A percentile compares a stretch with the other conserved stretches of the same genome.
Evolutionary conservation across 2,797 vertebrate genomes (phyloP).

Genomic region (Knipowitschia caucasica): DNA sequence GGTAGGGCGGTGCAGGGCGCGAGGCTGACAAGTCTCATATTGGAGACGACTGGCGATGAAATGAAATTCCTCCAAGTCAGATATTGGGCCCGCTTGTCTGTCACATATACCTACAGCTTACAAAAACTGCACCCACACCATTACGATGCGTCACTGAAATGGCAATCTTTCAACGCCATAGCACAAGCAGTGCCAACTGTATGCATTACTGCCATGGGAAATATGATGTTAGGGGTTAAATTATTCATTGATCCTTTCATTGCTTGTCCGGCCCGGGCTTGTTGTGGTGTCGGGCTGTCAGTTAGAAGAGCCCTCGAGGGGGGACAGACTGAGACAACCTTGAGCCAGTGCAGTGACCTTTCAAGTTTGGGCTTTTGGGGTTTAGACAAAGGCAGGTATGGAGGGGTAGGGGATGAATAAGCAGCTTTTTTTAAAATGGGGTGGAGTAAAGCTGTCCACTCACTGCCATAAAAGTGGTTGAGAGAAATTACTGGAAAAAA

Average conservation of each 20-base stretch:
- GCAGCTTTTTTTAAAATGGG: constrained; percentile 10
- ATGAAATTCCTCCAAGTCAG: constrained; percentile 66
- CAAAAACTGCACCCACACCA: constrained; percentile 62
- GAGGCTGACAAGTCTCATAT: constrained; percentile 67
- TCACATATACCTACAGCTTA: constrained; percentile 60
- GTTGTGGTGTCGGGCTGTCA: constrained; percentile 46
- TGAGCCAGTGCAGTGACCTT: constrained; percentile 60
- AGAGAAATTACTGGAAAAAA: no score
- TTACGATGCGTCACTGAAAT: constrained; percentile 46
- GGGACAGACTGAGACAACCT: constrained; percentile 45
- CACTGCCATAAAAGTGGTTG: background rate
- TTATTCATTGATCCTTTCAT: constrained; percentile 70
- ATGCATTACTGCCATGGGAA: constrained; percentile 56
- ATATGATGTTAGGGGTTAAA: constrained; percentile 68
- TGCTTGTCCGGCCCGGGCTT: constrained; percentile 41
- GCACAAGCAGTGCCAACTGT: constrained; percentile 26
- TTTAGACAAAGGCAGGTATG: constrained; percentile 44
- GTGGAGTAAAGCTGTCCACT: background rate
- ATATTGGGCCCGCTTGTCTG: constrained; percentile 56
- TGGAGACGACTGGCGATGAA: constrained; percentile 53
- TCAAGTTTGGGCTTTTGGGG: constrained; percentile 48
- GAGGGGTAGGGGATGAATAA: background rate
- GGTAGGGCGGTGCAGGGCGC: background rate
- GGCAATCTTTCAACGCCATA: constrained; percentile 39
- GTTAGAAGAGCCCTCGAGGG: constrained; percentile 51